phyloP scores from a whole-genome alignment of 1,140 invertebrate genomes.

The Popillia japonica region DNA sequence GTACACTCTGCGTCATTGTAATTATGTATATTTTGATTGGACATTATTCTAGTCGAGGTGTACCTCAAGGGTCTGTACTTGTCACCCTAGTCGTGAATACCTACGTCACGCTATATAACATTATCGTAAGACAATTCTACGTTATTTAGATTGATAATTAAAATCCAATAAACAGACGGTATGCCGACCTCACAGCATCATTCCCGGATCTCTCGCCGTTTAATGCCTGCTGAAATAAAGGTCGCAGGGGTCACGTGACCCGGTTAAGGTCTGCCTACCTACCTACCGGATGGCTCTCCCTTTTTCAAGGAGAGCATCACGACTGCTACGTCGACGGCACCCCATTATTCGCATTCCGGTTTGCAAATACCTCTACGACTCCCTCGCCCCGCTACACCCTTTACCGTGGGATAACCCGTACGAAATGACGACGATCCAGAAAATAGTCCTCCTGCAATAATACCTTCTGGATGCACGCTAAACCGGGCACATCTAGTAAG shows the following conservation, averaged over 20 bases:
- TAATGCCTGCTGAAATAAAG: not conserved
- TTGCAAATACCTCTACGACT: not conserved
- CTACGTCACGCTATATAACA: too few species aligned
- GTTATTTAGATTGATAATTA: too few species aligned
- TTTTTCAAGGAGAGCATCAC: not conserved
- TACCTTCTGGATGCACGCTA: not conserved
- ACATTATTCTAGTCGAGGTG: too few species aligned
- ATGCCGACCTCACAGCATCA: not conserved
- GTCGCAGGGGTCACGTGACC: not conserved
- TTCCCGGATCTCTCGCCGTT: not conserved
- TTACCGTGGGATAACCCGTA: not conserved
- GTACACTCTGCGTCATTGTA: too few species aligned
- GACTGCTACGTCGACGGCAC: not conserved
- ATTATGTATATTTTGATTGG: too few species aligned
- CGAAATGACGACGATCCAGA: not conserved
- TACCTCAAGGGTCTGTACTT: too few species aligned
- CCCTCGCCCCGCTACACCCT: not conserved
- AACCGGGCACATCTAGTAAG: not conserved
- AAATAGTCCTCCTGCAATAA: not conserved
- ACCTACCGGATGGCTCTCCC: not conserved
- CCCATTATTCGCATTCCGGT: conserved; percentile 13
- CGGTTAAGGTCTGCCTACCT: not conserved
- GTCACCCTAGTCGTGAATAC: too few species aligned
- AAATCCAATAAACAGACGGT: too few species aligned
- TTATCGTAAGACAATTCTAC: too few species aligned